These are phyloP conservation scores for Silurus glanis DNA, from an alignment of 2,113 vertebrate genomes.

Conservation along the genomic window DNA sequence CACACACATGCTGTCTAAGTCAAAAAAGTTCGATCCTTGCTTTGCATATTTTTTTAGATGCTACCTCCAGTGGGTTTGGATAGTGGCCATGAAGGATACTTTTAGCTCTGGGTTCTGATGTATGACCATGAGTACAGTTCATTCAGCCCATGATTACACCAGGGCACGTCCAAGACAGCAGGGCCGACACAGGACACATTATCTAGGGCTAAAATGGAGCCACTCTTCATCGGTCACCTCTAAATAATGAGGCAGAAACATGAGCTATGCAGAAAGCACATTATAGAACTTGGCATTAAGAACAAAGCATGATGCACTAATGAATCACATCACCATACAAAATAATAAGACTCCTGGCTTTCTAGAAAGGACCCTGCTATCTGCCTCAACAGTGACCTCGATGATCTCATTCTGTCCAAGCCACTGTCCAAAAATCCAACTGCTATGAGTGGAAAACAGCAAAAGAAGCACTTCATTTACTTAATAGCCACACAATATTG, in stretches of 20 bases:
- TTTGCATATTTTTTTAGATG: conserved; percentile 11
- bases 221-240: not conserved
- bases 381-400: conserved; percentile 60
- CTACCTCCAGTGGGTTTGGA: conserved; percentile 29
- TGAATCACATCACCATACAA: conserved; percentile 44
- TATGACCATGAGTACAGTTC: conserved; percentile 44
- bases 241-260: conserved; percentile 30
- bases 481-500: conserved; percentile 17
- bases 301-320: conserved; percentile 20
- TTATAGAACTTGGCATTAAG: conserved; percentile 14
- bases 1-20: not conserved
- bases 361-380: conserved; percentile 58
- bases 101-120: conserved; percentile 47
- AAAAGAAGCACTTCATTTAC: conserved; percentile 43
- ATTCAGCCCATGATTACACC: conserved; percentile 52
- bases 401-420: conserved; percentile 69
- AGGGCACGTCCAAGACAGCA: conserved; percentile 24
- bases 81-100: conserved; percentile 23
- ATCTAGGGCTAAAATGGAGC: conserved; percentile 36
- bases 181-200: conserved; percentile 12
- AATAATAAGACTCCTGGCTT: conserved; percentile 28
- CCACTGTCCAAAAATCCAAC: conserved; percentile 58
- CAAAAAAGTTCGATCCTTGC: not conserved
- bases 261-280: conserved; percentile 18
- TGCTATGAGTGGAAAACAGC: conserved; percentile 55